Conservation (phyloP, 1,140 invertebrate genomes). For the Tribolium madens region DNA sequence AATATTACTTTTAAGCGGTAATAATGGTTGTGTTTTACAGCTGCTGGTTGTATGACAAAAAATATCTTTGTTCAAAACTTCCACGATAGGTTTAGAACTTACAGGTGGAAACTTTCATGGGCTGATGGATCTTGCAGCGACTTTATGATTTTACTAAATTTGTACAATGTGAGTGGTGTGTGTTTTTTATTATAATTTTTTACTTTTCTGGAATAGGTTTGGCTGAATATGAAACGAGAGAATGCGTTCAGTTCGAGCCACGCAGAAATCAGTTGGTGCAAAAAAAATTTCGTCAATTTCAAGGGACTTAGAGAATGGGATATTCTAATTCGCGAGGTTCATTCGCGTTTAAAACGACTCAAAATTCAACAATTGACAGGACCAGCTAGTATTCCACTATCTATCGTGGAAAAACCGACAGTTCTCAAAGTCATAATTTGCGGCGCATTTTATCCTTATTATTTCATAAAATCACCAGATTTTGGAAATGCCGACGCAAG, state of each 20-base stretch:
- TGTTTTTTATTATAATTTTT: background rate
- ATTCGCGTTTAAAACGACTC: conserved; percentile 69
- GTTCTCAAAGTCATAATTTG: conserved; percentile 76
- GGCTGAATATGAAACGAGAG: conserved; percentile 58
- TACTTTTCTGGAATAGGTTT: conserved; percentile 59
- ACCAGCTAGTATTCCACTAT: conserved; percentile 64
- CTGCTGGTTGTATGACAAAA: conserved; percentile 83
- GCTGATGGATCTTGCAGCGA: conserved; percentile 87
- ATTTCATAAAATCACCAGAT: conserved; percentile 74
- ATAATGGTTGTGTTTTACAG: conserved; percentile 64
- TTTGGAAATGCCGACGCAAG: conserved; percentile 67
- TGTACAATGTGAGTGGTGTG: conserved; percentile 73
- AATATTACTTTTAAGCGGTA: background rate
- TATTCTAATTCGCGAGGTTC: conserved; percentile 78
- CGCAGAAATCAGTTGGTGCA: conserved; percentile 78
- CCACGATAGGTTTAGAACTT: conserved; percentile 77
- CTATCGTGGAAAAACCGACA: conserved; percentile 68
- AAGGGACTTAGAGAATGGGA: conserved; percentile 80
- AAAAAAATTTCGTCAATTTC: conserved; percentile 78
- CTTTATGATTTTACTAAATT: conserved; percentile 83
- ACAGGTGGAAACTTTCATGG: conserved; percentile 84
- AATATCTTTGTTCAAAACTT: conserved; percentile 85
- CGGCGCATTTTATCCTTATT: conserved; percentile 93
- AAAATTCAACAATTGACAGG: conserved; percentile 68
- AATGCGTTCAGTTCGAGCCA: conserved; percentile 50